Evolutionary conservation across 1,140 invertebrate species (phyloP).

Genomic region (Nephila pilipes): DNA sequence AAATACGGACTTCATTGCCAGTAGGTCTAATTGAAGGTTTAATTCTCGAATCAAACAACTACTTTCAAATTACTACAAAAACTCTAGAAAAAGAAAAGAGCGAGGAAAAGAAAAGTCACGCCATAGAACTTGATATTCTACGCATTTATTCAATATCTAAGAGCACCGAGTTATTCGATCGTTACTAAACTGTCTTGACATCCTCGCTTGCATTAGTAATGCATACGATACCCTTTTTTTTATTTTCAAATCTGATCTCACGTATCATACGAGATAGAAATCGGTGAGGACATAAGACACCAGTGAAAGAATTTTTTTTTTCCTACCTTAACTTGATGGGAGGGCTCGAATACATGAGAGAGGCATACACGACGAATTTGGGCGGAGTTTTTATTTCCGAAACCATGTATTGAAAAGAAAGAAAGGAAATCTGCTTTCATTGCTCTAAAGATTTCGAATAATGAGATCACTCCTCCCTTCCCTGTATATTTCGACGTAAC

Average conservation of each 20-base stretch:
- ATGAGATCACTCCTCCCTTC: not conserved
- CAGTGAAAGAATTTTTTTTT: not conserved
- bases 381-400: slow-evolving; percentile 30
- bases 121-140: no score
- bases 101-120: not conserved
- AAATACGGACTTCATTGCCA: no score
- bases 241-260: not conserved
- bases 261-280: slow-evolving; percentile 6
- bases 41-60: no score
- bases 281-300: not conserved
- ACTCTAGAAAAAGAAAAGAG: no score
- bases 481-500: not conserved
- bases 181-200: not conserved
- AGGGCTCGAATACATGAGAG: not conserved
- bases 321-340: not conserved
- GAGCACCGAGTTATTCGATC: not conserved
- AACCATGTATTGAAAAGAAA: not conserved
- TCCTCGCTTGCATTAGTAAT: not conserved
- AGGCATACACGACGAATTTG: not conserved
- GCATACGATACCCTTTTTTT: not conserved
- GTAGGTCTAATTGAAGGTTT: no score
- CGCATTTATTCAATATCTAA: not conserved
- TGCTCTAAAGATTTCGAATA: slow-evolving; percentile 7
- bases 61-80: no score
- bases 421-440: slow-evolving; percentile 25